Evolutionary conservation across 2,888 invertebrate species (phyloP).

Genomic region (Acholoe squamosa): DNA sequence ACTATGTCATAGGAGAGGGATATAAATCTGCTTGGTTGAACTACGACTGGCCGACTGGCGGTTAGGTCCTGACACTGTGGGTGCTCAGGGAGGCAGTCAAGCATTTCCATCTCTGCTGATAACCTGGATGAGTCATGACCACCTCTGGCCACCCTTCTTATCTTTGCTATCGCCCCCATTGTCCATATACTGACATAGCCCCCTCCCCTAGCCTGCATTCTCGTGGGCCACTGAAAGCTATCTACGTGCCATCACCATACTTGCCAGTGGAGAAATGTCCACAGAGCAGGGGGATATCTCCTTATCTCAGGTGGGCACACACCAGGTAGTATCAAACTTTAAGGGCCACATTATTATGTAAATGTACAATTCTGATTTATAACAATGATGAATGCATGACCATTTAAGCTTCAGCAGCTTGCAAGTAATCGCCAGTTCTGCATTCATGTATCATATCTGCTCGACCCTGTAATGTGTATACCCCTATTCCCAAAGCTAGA

Average conservation of each 20-base stretch:
- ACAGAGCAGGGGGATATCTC: not conserved
- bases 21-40: conserved; percentile 3
- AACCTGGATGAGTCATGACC: conserved; percentile 38
- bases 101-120: not conserved
- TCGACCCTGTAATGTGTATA: too few species aligned
- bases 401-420: too few species aligned
- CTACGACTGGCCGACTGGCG: not conserved
- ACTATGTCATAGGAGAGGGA: not conserved
- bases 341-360: too few species aligned
- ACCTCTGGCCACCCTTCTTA: conserved; percentile 1
- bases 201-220: not conserved
- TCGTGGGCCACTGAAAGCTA: not conserved
- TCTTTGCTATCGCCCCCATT: conserved; percentile 20
- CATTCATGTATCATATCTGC: too few species aligned
- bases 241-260: not conserved
- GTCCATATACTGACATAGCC: not conserved
- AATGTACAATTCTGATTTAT: too few species aligned
- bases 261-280: not conserved
- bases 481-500: too few species aligned
- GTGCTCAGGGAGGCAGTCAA: not conserved
- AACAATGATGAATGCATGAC: too few species aligned
- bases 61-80: conserved; percentile 10
- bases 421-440: too few species aligned
- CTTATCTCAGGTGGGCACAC: not conserved
- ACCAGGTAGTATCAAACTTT: too few species aligned